These are phyloP conservation scores for Diceros bicornis DNA, from an alignment of 2,797 vertebrate genomes.

Conservation along the genomic window DNA sequence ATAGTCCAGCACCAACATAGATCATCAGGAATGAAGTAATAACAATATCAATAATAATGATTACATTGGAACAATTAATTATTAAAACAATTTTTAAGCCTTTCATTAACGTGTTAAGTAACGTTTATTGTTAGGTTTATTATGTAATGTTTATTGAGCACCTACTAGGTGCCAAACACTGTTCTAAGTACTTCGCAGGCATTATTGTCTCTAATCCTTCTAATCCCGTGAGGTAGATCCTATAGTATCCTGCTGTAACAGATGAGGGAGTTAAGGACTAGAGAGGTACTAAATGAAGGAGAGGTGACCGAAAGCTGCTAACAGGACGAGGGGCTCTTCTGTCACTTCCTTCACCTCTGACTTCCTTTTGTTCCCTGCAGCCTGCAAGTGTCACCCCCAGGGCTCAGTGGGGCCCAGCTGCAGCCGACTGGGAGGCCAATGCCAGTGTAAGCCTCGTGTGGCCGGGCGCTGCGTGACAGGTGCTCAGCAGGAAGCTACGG, in stretches of 20 bases:
- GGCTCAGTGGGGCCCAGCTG: constrained; percentile 91
- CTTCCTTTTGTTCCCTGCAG: constrained; percentile 86
- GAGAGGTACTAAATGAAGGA: not conserved
- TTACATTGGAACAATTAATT: not conserved
- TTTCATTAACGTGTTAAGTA: constrained; percentile 5
- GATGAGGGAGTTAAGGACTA: not conserved
- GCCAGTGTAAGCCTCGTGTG: constrained; percentile 93
- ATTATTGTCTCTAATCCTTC: not conserved
- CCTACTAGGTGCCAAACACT: not conserved
- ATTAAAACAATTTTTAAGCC: constrained; percentile 17
- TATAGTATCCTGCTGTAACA: not conserved
- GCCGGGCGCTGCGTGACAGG: constrained; percentile 92
- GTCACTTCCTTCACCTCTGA: not conserved
- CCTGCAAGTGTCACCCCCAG: constrained; percentile 91
- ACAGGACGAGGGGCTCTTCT: not conserved
- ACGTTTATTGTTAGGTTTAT: not conserved
- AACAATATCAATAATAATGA: not conserved
- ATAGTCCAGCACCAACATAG: not conserved
- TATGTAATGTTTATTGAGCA: not conserved
- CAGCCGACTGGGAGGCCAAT: constrained; percentile 92
- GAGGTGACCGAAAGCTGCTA: not conserved
- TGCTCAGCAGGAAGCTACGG: constrained; percentile 92
- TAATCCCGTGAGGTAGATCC: not conserved
- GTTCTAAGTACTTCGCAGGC: not conserved
- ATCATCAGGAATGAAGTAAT: not conserved